Base-by-base conservation (phyloP, 2,888 invertebrate genomes). In the Trypoxylon attenuatum region DNA sequence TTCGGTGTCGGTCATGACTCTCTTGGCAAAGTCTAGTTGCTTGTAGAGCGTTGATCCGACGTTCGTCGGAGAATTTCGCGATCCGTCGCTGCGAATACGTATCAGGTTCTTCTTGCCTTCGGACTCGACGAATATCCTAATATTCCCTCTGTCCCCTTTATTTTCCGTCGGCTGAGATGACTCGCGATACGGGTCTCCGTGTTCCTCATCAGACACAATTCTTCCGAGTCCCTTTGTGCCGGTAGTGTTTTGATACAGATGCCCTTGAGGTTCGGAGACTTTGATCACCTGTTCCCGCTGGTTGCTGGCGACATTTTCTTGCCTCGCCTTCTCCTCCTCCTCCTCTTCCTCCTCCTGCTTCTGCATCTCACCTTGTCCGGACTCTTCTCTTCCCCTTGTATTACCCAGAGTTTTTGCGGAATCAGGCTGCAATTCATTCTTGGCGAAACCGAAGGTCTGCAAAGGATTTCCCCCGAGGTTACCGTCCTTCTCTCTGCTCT, bases 221-320 rank as follows among this genome's bases (percentile, higher is more conserved):
- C 27, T 43, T 25, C 43, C 21, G 19, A 16, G 43, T 10, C 15
- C 38, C 43, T 58, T 61, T 54, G 47, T 38, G 16, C 25, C 42
- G 22, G 18, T 61, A 5, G 22, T n/a, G 60, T 51, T 47, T 41
- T 58, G 39, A 59, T 57, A 55, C 51, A 51, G 43, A 63, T 33
- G 54, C 29, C 50, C 56, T 41, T 45, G 59, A 33, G 55, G 62
- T 51, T 69, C 62, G 6, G 50, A 47, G 21, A 65, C 59, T 57
- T 60, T 68, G 62, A 56, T 59, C 70, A 56, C 59, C 59, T 58
- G 66, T 21, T 59, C 59, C 42, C 53, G 27, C 29, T 54, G 41
- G 51, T 10, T 38, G 54, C 50, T 41, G 42, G 22, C 50, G 45
- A 52, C 33, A 5, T 52, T 52, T 47, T 54, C 64, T 15, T 22